Conservation (phyloP, 2,888 invertebrate genomes). For the Acrobasis suavella region DNA sequence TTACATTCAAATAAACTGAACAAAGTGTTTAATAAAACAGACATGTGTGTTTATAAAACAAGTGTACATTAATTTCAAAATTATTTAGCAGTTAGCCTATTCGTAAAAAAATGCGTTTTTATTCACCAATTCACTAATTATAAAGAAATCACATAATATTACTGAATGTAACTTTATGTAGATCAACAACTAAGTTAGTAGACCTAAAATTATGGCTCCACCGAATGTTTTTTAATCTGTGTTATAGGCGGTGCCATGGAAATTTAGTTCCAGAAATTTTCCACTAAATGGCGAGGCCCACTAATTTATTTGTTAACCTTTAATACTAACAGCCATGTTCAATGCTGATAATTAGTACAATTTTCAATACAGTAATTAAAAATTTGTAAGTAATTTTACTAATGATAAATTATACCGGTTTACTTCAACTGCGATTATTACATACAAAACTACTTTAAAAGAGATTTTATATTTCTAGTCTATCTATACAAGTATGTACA, state of each 20-base stretch:
- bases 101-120: neutral
- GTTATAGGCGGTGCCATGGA: too few species aligned
- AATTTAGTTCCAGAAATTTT: too few species aligned
- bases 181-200: too few species aligned
- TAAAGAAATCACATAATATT: slow-evolving; percentile 37
- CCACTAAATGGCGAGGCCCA: too few species aligned
- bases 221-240: too few species aligned
- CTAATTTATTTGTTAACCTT: slow-evolving; percentile 10
- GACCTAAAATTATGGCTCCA: too few species aligned
- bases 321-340: slow-evolving; percentile 40
- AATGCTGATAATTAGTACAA: slow-evolving; percentile 39
- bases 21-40: too few species aligned
- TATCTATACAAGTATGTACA: slow-evolving; percentile 61
- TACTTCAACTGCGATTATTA: slow-evolving; percentile 24
- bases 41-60: too few species aligned
- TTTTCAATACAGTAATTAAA: slow-evolving; percentile 43
- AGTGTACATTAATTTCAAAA: neutral
- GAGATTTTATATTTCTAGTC: slow-evolving; percentile 43
- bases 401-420: slow-evolving; percentile 48
- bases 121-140: neutral
- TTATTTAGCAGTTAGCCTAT: neutral
- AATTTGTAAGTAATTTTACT: slow-evolving; percentile 53
- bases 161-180: slow-evolving; percentile 31
- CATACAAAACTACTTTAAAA: slow-evolving; percentile 50
- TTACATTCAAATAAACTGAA: too few species aligned